phyloP scores from a whole-genome alignment of 2,113 vertebrate species.

The Hemibagrus wyckioides region DNA sequence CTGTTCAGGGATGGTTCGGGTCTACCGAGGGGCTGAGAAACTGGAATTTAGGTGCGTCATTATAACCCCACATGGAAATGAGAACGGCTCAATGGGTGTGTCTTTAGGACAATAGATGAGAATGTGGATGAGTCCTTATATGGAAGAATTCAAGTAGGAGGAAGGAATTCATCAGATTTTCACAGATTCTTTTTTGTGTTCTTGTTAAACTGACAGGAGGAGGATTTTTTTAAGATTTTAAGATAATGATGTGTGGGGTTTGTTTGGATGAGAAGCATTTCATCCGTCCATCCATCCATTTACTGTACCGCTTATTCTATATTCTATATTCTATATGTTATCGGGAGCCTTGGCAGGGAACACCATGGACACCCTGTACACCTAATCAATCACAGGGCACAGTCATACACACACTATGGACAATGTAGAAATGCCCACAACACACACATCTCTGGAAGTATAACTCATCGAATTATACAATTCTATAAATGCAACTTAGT shows the following conservation, averaged over 20 bases:
- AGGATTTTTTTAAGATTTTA: too few species aligned
- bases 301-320: background rate
- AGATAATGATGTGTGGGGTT: background rate
- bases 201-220: background rate
- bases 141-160: background rate
- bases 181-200: too few species aligned
- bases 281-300: background rate
- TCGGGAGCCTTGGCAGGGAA: too few species aligned
- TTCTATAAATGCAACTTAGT: background rate
- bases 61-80: background rate
- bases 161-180: background rate
- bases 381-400: too few species aligned
- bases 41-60: background rate
- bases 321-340: too few species aligned
- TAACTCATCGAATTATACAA: background rate
- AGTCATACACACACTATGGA: too few species aligned
- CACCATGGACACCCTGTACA: too few species aligned
- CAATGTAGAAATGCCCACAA: too few species aligned
- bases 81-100: background rate
- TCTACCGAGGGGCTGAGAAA: background rate
- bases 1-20: background rate
- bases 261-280: background rate
- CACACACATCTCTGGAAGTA: too few species aligned
- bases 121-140: background rate
- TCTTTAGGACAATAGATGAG: slow-evolving; percentile 3